Evolutionary conservation across 2,888 invertebrate species (phyloP).

Genomic region (Drosophila affinis): DNA sequence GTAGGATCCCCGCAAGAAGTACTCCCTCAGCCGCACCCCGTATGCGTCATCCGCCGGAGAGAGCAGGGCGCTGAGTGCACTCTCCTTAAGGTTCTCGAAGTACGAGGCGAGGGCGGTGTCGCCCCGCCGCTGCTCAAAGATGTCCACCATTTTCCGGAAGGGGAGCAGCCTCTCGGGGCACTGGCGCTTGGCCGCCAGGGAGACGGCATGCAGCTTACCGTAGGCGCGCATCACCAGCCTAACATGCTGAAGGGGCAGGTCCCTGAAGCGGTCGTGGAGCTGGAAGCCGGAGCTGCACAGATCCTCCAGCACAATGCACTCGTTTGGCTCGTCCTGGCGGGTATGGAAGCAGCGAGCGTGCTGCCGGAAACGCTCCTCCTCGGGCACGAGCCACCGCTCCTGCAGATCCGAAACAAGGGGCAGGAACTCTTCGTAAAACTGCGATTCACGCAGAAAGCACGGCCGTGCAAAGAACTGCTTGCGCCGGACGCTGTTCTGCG

Average conservation of each 20-base stretch:
- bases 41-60: slow-evolving; percentile 43
- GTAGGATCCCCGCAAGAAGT: slow-evolving; percentile 58
- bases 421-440: slow-evolving; percentile 77
- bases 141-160: slow-evolving; percentile 66
- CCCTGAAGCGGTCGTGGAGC: slow-evolving; percentile 84
- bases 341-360: slow-evolving; percentile 63
- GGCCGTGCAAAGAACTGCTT: slow-evolving; percentile 78
- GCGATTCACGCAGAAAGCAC: slow-evolving; percentile 76
- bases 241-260: slow-evolving; percentile 81
- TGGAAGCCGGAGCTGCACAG: slow-evolving; percentile 82
- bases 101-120: slow-evolving; percentile 64
- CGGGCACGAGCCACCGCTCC: slow-evolving; percentile 54
- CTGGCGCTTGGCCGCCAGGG: slow-evolving; percentile 82
- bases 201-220: slow-evolving; percentile 85
- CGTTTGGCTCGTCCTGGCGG: slow-evolving; percentile 79
- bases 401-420: slow-evolving; percentile 75
- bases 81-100: slow-evolving; percentile 66
- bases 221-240: slow-evolving; percentile 83
- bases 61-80: slow-evolving; percentile 61
- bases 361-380: slow-evolving; percentile 65
- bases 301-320: slow-evolving; percentile 85
- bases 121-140: slow-evolving; percentile 65
- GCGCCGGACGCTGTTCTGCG: slow-evolving; percentile 72
- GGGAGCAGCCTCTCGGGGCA: slow-evolving; percentile 59
- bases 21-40: slow-evolving; percentile 47